Conservation (phyloP, 2,797 vertebrate genomes). For the Sebastes oblongus region DNA sequence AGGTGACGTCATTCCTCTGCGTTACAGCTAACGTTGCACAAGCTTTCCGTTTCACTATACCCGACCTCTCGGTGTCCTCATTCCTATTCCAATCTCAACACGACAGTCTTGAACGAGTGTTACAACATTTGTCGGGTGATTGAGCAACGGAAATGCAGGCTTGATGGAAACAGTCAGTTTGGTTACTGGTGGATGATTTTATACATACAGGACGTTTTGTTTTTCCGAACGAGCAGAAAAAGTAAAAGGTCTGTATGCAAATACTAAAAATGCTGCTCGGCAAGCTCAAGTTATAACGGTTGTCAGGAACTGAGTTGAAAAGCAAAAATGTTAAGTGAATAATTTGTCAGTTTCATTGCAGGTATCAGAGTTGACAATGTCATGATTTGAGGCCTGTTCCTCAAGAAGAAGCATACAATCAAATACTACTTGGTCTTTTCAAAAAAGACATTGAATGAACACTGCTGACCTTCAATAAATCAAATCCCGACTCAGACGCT, state of each 20-base stretch:
- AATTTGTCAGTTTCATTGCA: constrained; percentile 16
- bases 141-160: constrained; percentile 1
- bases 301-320: constrained; percentile 9
- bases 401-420: constrained; percentile 1
- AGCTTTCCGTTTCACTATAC: constrained; percentile 7
- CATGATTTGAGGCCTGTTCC: not conserved
- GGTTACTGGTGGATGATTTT: not conserved
- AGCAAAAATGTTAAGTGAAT: constrained; percentile 34
- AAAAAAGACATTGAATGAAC: constrained; percentile 27
- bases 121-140: constrained; percentile 17
- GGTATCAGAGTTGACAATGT: constrained; percentile 36
- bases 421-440: constrained; percentile 30
- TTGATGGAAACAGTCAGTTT: not conserved
- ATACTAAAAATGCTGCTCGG: not conserved
- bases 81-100: constrained; percentile 26
- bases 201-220: not conserved
- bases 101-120: not conserved
- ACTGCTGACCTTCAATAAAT: constrained; percentile 46
- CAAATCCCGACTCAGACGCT: constrained; percentile 11
- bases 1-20: not conserved
- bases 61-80: not conserved
- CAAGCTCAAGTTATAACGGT: not conserved
- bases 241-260: not conserved
- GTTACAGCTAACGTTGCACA: constrained; percentile 32
- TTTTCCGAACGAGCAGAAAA: not conserved